Evolutionary conservation across 2,113 vertebrate genomes (phyloP), one percentile per base, ranked within the genome.

Genomic region (Hystrix cristata): DNA sequence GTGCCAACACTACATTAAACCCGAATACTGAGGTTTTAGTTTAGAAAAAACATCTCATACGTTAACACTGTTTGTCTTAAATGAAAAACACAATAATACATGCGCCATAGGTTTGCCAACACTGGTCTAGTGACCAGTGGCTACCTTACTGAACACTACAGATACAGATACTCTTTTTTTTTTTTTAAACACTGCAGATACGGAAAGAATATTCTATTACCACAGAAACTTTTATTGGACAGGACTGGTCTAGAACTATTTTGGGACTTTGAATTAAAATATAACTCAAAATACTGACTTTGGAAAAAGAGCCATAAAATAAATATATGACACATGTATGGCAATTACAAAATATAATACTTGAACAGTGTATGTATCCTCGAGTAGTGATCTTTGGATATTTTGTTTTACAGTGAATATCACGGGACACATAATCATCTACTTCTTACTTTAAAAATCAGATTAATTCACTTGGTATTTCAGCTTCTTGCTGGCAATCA

Each of bases 391-490:
- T 74, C 29, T 71, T 53, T 79, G 11, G 38, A 88, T 55, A 87
- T 67, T 94, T 93, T 83, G 23, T 86, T 65, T 95, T 91, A 38
- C 51, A 65, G 6, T 87, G 87, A 93, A 76, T 38, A 60, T 38
- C 74, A 55, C n/a, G 57, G 51, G 55, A 84, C 19, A 72, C 31
- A 80, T 29, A 59, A 72, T 11, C 31, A 94, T 74, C 85, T 89
- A 71, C 29, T 90, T 65, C 19, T 91, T 95, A 90, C 79, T 93
- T 90, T 64, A 43, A 91, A 65, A 92, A 65, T 69, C 31, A 89
- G 48, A 81, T 46, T 9, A 64, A 87, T 81, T 96, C 65, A 93
- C 79, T 86, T 91, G 60, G 6, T 65, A 15, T 69, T 82, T 62
- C 29, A 91, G 72, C 23, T 76, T 78, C 93, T 55, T 57, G 10